phyloP scores from a whole-genome alignment of 2,113 vertebrate genomes.

The Eulemur rufifrons region DNA sequence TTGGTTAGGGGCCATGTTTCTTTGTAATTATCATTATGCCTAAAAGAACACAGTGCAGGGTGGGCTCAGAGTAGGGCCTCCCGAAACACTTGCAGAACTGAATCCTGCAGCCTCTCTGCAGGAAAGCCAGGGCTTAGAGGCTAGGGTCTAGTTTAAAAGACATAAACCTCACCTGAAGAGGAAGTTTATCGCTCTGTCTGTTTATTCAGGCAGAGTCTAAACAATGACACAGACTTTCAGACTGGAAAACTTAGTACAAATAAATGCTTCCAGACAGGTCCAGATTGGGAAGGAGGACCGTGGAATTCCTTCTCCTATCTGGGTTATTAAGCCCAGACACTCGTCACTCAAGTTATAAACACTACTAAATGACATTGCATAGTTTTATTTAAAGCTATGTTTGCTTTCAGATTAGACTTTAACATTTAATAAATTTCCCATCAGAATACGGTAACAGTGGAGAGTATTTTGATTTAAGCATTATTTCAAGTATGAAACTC shows the following conservation, averaged over 20 bases:
- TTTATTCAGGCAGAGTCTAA: conserved; percentile 66
- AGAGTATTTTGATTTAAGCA: conserved; percentile 73
- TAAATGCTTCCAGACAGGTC: conserved; percentile 51
- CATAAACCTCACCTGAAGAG: conserved; percentile 67
- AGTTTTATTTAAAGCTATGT: conserved; percentile 65
- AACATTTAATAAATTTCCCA: conserved; percentile 71
- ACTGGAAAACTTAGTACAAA: conserved; percentile 52
- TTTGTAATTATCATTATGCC: not conserved
- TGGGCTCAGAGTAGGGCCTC: not conserved
- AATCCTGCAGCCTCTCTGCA: not conserved
- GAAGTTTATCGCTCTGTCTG: conserved; percentile 61
- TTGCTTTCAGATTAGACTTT: conserved; percentile 73
- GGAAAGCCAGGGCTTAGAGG: not conserved
- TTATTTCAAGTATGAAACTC: conserved; percentile 68
- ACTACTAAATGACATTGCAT: fast-evolving
- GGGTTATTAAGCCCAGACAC: conserved; percentile 61
- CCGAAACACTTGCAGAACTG: not conserved
- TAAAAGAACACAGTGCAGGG: not conserved
- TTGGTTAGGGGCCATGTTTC: not conserved
- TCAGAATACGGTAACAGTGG: conserved; percentile 53
- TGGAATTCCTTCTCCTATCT: not conserved
- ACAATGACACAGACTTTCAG: conserved; percentile 54
- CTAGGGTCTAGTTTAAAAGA: not conserved
- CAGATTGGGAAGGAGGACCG: not conserved
- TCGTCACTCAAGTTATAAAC: conserved; percentile 42